A percentile compares a stretch with the other conserved stretches of the same genome.
These are phyloP conservation scores for Acanthococcus lagerstroemiae DNA, from an alignment of 2,888 invertebrate genomes.

Conservation along the genomic window DNA sequence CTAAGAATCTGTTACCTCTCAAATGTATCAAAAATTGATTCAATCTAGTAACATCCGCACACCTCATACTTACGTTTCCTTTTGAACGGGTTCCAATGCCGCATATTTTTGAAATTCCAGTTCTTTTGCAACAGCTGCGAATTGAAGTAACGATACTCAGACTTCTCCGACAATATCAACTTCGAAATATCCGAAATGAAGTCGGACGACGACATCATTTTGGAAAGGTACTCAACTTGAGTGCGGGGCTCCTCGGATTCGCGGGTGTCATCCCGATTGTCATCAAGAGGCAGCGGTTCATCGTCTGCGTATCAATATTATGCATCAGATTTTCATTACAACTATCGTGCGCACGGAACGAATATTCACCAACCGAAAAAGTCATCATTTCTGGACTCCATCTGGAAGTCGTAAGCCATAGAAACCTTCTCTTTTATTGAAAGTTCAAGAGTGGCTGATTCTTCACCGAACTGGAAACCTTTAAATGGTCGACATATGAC, in stretches of 20 bases:
- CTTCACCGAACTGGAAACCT: not conserved
- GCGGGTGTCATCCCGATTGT: too few species aligned
- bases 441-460: not conserved
- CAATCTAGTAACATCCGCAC: not conserved
- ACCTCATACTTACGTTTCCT: constrained; percentile 3
- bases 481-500: constrained; percentile 4
- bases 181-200: constrained; percentile 9
- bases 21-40: not conserved
- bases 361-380: not conserved
- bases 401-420: not conserved
- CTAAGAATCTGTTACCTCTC: not conserved
- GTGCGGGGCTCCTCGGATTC: not conserved
- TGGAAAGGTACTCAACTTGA: not conserved
- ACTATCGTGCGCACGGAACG: too few species aligned
- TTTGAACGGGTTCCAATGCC: constrained; percentile 9
- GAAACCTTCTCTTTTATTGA: not conserved
- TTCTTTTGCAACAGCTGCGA: not conserved
- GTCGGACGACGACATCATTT: constrained; percentile 11
- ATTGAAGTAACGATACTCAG: constrained; percentile 18
- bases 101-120: not conserved
- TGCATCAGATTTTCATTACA: too few species aligned
- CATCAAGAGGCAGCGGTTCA: not conserved
- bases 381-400: not conserved
- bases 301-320: not conserved
- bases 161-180: constrained; percentile 10